Evolutionary conservation across 2,113 vertebrate genomes (phyloP), one percentile per base, ranked within the genome.

Genomic region (Uropsilus gracilis): DNA sequence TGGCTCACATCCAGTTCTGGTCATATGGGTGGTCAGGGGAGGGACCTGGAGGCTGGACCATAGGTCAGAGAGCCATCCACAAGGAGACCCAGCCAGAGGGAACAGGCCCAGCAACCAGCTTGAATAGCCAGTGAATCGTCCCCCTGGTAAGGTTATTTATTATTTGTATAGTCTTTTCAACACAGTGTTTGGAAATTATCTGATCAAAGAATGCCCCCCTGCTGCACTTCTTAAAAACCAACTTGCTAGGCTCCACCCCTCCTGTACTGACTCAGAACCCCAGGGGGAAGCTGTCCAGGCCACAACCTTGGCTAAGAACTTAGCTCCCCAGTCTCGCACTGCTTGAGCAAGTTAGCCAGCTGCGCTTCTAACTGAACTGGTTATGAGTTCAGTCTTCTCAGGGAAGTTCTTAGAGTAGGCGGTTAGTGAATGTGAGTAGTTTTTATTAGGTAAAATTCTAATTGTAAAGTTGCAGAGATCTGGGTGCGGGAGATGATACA

Each of bases 81-180:
- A 0, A 2, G 5, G 17, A 50, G 13, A 64, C 9, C 57, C 44
- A 24, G 50, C 32, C 59, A 39, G 61, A n/a, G 34, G 26, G 57
- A 66, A 18, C 5, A 34, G 22, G 13, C 46, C 24, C 55, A 32
- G 53, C 18, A 20, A 4, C 46, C 24, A 3, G 2, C 0, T 0
- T 0, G 50, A 57, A 6, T 4, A 24, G 26, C 22, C 55, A 1
- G 6, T 12, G 32, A 30, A 39, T 8, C 18, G 11, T 26, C 32
- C 32, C 26, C 7, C 34, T 30, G 11, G 18, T 18, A 24, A 18
- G 24, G 22, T 12, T 12, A 12, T 44, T 32, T 59, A 30, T 1
- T 24, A 18, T 28, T 77, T 95, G 84, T 95, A 34, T 71, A 28
- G 76, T 76, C 39, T 78, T 75, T 50, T 46, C 32, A 61, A 13